Evolutionary conservation across 2,888 invertebrate species (phyloP).

Genomic region (Ophonus ardosiacus): DNA sequence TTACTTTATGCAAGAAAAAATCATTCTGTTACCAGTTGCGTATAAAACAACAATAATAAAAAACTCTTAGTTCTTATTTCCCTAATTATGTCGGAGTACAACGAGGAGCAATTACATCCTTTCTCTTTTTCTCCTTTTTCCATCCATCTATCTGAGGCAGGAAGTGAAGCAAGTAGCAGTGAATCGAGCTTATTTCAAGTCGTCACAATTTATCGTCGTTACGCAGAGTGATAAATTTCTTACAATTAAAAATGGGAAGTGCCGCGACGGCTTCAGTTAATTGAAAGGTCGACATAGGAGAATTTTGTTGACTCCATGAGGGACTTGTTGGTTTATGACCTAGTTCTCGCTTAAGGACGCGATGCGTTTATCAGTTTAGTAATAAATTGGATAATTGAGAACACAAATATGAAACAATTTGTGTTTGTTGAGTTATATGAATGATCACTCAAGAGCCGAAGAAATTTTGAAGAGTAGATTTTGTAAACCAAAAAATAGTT

Average conservation of each 20-base stretch:
- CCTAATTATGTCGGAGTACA: conserved; percentile 25
- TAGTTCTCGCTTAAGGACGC: conserved; percentile 7
- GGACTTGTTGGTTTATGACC: background rate
- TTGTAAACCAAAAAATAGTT: background rate
- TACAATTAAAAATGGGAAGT: conserved; percentile 41
- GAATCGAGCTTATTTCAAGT: conserved; percentile 32
- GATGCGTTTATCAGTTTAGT: conserved; percentile 23
- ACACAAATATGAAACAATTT: conserved; percentile 7
- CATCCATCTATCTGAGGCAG: conserved; percentile 7
- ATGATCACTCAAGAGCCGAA: background rate
- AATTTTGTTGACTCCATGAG: background rate
- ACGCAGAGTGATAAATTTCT: conserved; percentile 31
- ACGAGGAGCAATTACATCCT: background rate
- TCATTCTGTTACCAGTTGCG: no score
- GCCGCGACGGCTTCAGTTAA: background rate
- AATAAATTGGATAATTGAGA: conserved; percentile 41
- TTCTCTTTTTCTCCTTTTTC: background rate
- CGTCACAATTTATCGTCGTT: conserved; percentile 35
- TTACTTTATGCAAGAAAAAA: no score
- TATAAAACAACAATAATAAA: background rate
- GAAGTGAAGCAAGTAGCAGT: conserved; percentile 22
- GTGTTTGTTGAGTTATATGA: background rate
- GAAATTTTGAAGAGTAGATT: background rate
- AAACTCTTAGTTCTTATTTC: background rate
- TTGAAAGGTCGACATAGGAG: conserved; percentile 34